Percentiles rank a stretch among this genome's conserved stretches.
Conservation (phyloP, 2,113 vertebrate species). For the Petromus typicus region DNA sequence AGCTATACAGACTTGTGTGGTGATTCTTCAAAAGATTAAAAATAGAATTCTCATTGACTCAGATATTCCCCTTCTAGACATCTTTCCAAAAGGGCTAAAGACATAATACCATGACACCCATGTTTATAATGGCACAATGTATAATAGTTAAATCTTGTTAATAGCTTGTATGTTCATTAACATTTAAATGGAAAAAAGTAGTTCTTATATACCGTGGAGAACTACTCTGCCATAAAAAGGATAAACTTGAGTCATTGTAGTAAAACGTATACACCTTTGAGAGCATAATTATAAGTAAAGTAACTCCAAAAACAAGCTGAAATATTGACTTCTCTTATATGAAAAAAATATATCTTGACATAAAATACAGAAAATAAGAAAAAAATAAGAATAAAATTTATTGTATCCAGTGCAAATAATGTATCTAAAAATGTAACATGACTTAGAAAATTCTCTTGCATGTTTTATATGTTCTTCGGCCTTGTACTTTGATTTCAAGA, state of each 20-base stretch:
- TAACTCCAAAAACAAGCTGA: background rate
- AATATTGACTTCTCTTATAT: background rate
- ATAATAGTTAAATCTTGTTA: background rate
- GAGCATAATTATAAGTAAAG: background rate
- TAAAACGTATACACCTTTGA: background rate
- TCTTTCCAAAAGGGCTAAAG: background rate
- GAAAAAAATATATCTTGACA: background rate
- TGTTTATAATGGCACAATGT: background rate
- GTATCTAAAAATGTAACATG: background rate
- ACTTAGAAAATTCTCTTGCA: background rate
- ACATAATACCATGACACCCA: background rate
- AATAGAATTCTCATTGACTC: background rate
- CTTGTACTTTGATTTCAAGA: background rate
- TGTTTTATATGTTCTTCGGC: background rate
- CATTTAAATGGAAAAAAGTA: background rate
- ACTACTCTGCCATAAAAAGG: background rate
- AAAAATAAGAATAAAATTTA: background rate
- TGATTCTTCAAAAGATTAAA: background rate
- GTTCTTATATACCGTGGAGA: background rate
- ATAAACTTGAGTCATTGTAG: background rate
- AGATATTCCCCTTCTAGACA: background rate
- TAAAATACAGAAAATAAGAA: background rate
- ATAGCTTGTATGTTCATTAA: background rate
- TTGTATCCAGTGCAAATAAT: background rate
- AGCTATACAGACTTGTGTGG: too few species aligned